phyloP scores from a whole-genome alignment of 2,113 vertebrate species.

The Vulpes vulpes region DNA sequence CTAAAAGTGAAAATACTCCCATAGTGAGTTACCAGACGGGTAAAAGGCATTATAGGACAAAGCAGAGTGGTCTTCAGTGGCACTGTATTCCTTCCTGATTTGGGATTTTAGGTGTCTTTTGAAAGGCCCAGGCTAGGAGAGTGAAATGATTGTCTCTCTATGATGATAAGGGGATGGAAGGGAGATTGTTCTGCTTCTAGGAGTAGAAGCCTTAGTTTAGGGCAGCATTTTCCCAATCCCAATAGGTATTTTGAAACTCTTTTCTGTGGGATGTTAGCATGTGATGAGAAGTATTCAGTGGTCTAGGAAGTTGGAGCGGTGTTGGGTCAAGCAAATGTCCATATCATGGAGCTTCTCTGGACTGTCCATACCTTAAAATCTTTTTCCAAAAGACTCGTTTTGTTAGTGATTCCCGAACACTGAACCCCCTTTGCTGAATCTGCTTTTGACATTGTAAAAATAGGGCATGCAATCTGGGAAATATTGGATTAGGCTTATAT shows the following conservation, averaged over 20 bases:
- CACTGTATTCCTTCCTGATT: neutral
- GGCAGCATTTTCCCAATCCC: neutral
- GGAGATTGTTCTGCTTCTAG: neutral
- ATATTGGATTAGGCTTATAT: neutral
- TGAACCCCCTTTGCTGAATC: neutral
- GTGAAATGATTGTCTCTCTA: neutral
- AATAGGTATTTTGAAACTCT: neutral
- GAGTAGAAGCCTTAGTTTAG: neutral
- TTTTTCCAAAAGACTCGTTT: neutral
- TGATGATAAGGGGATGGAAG: neutral
- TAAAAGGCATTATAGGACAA: neutral
- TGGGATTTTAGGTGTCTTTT: neutral
- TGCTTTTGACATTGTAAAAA: neutral
- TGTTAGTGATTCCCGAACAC: neutral
- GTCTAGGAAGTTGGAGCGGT: neutral
- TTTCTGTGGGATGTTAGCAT: neutral
- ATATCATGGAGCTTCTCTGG: fast-evolving
- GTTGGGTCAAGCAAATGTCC: neutral
- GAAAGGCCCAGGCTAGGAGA: neutral
- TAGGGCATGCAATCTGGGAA: neutral
- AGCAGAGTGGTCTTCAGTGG: neutral
- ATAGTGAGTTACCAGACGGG: neutral
- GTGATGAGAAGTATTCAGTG: neutral
- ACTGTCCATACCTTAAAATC: neutral
- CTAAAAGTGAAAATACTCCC: neutral